Conservation (phyloP, 92 coral and sea anemone species). For the Zoanthus sansibaricus region DNA sequence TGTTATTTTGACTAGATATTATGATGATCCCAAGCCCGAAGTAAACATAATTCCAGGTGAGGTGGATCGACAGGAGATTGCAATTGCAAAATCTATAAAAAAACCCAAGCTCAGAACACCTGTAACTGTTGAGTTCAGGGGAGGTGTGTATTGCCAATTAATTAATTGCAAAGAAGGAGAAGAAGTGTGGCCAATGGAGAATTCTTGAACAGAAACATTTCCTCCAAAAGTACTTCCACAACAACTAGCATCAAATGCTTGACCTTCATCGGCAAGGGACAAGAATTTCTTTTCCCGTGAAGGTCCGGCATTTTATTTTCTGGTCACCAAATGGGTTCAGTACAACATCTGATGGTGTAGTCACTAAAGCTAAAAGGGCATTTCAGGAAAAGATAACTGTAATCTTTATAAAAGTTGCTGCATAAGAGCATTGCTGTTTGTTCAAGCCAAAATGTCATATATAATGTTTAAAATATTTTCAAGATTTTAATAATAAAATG, state of each 20-base stretch:
- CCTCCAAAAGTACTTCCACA: background rate
- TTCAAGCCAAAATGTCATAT: background rate
- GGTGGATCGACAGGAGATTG: conserved; percentile 52
- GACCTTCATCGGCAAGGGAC: conserved; percentile 73
- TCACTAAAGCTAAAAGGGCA: conserved; percentile 46
- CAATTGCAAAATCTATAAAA: conserved; percentile 45
- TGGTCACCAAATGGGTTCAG: conserved; percentile 64
- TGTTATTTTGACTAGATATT: conserved; percentile 9
- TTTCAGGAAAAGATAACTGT: conserved; percentile 62
- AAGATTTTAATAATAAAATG: conserved; percentile 8
- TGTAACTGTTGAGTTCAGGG: conserved; percentile 51
- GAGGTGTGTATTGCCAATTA: conserved; percentile 46
- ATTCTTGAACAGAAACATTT: conserved; percentile 53
- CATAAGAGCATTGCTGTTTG: conserved; percentile 2
- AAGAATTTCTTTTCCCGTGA: conserved; percentile 58
- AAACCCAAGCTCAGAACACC: conserved; percentile 41
- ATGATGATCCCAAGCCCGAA: conserved; percentile 5
- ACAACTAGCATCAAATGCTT: conserved; percentile 49
- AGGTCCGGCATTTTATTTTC: conserved; percentile 57
- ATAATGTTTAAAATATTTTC: background rate
- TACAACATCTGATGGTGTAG: conserved; percentile 29
- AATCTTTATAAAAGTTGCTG: conserved; percentile 55
- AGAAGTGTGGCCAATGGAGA: conserved; percentile 48
- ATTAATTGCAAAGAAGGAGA: conserved; percentile 54
- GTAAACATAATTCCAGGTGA: background rate